Conservation (phyloP, 2,797 vertebrate genomes). For the Phrynocephalus vlangalii region DNA sequence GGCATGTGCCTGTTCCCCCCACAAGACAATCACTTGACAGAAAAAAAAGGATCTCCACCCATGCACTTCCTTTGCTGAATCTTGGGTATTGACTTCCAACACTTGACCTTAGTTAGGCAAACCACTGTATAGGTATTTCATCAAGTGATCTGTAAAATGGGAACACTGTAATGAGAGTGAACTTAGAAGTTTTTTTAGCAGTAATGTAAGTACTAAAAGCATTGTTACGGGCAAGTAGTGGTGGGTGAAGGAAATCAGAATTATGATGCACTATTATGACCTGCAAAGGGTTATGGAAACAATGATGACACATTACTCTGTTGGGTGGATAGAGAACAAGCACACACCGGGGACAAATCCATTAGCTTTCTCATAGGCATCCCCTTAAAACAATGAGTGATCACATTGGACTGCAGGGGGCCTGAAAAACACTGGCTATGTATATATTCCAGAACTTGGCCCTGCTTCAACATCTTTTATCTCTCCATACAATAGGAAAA, state of each 20-base stretch:
- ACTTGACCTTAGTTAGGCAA: not conserved
- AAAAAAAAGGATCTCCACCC: not conserved
- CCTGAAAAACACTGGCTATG: not conserved
- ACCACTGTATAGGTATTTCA: no score
- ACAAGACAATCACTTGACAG: not conserved
- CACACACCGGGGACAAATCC: not conserved
- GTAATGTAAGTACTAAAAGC: not conserved
- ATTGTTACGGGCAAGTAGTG: not conserved
- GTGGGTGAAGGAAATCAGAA: not conserved
- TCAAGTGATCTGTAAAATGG: not conserved
- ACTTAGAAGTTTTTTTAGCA: not conserved
- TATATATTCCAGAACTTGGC: constrained; percentile 30
- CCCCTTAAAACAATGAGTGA: not conserved
- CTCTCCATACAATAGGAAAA: not conserved
- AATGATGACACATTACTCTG: constrained; percentile 4
- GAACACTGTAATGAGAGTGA: not conserved
- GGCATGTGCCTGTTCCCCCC: not conserved
- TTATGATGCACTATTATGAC: not conserved
- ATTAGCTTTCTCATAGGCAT: not conserved
- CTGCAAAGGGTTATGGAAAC: not conserved
- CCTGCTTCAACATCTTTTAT: not conserved
- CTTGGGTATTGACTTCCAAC: not conserved
- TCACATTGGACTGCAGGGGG: not conserved
- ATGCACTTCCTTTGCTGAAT: not conserved
- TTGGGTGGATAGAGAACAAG: not conserved